Conservation (phyloP, 35 echinoderm and acorn worm species). For the Nesometra sesokonis region DNA sequence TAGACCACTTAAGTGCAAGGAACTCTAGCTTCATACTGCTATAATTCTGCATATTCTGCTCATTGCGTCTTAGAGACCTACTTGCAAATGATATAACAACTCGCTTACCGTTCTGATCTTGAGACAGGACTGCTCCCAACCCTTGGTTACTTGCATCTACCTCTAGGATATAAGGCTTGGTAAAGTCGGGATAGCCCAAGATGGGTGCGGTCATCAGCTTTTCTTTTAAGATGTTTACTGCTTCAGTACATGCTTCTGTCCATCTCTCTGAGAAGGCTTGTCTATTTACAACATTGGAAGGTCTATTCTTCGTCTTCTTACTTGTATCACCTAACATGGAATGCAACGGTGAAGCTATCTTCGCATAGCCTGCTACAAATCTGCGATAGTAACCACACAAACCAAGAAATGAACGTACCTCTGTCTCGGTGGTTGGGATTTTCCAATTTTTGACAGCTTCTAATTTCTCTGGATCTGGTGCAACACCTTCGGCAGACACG, state of each 20-base stretch:
- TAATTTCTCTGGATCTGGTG: neutral
- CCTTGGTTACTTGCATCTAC: constrained; percentile 26
- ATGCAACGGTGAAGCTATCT: neutral
- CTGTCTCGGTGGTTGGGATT: neutral
- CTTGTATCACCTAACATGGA: neutral
- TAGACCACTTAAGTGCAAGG: constrained; percentile 41
- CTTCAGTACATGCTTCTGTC: constrained; percentile 21
- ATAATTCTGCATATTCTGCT: constrained; percentile 55
- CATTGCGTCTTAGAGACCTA: constrained; percentile 21
- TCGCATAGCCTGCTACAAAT: neutral
- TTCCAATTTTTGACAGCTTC: neutral
- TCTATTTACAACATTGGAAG: neutral
- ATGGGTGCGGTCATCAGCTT: constrained; percentile 28
- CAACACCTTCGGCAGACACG: neutral
- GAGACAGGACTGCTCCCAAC: constrained; percentile 3
- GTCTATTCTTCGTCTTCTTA: neutral
- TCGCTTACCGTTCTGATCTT: neutral
- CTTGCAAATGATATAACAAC: constrained; percentile 47
- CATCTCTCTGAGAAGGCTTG: neutral
- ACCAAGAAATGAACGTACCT: neutral
- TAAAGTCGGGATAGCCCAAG: constrained; percentile 51
- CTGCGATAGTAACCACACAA: neutral
- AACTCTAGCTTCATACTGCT: constrained; percentile 61
- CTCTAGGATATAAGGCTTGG: constrained; percentile 49
- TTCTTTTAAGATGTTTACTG: constrained; percentile 31